These are phyloP conservation scores for Shargacucullia verbasci DNA, from an alignment of 2,888 invertebrate species.

Conservation along the genomic window DNA sequence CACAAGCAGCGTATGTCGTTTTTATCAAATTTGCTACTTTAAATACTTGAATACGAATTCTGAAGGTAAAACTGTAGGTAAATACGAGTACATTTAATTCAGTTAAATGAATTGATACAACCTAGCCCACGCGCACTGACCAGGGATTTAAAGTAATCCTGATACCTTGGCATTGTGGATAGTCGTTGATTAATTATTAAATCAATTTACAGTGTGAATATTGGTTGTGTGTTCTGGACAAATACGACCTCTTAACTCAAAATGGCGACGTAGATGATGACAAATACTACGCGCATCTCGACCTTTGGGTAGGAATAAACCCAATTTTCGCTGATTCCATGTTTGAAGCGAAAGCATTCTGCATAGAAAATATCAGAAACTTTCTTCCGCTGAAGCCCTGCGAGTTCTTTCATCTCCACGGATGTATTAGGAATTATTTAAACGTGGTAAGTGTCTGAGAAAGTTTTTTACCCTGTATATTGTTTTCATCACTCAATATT, in stretches of 20 bases:
- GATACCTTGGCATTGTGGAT: too few species aligned
- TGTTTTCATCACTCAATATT: too few species aligned
- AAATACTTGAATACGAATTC: too few species aligned
- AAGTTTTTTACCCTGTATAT: too few species aligned
- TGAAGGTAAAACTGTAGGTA: too few species aligned
- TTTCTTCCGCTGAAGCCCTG: constrained; percentile 65
- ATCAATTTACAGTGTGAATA: constrained; percentile 64
- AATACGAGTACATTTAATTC: too few species aligned
- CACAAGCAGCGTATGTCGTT: too few species aligned
- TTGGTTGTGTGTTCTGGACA: constrained; percentile 71
- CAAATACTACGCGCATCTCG: constrained; percentile 71
- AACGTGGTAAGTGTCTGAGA: constrained; percentile 36
- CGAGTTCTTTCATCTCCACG: constrained; percentile 63
- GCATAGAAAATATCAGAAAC: constrained; percentile 59
- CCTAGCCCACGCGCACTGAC: too few species aligned
- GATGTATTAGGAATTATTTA: constrained; percentile 69
- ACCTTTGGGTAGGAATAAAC: constrained; percentile 73
- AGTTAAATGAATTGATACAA: too few species aligned
- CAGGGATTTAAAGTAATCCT: too few species aligned
- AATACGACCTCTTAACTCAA: constrained; percentile 63
- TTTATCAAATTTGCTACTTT: too few species aligned
- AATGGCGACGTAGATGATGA: constrained; percentile 60
- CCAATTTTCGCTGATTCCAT: constrained; percentile 65
- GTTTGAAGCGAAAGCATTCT: constrained; percentile 64
- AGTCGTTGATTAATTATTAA: too few species aligned